Evolutionary conservation across 2,888 invertebrate species (phyloP).

Genomic region (Crematogaster levior): DNA sequence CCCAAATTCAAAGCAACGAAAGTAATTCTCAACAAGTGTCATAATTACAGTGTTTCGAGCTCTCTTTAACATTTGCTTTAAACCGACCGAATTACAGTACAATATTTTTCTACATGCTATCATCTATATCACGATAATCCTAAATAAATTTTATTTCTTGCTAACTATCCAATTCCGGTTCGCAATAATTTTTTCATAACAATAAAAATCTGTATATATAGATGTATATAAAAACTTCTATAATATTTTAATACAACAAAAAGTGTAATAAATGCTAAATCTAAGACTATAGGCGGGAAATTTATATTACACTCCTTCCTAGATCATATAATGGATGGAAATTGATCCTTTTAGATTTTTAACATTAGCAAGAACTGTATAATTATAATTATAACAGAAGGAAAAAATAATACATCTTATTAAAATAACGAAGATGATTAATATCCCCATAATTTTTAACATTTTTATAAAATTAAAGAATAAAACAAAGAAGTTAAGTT

Average conservation of each 20-base stretch:
- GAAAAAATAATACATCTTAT: background rate
- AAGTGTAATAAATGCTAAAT: conserved; percentile 25
- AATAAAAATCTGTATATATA: conserved; percentile 33
- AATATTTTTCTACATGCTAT: conserved; percentile 12
- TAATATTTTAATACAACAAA: conserved; percentile 25
- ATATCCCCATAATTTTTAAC: background rate
- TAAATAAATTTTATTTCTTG: conserved; percentile 26
- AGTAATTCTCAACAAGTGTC: conserved; percentile 45
- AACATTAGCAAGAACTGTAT: background rate
- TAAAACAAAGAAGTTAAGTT: conserved; percentile 1
- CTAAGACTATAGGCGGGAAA: conserved; percentile 1
- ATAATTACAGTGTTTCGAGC: conserved; percentile 45
- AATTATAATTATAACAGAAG: background rate
- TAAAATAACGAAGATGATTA: conserved; percentile 1
- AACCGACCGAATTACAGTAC: conserved; percentile 26
- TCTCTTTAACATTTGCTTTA: conserved; percentile 28
- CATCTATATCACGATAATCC: conserved; percentile 20
- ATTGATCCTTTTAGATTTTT: background rate
- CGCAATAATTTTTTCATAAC: conserved; percentile 43
- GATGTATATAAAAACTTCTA: conserved; percentile 13
- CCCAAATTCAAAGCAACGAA: conserved; percentile 41
- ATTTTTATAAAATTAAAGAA: background rate
- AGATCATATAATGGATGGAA: background rate
- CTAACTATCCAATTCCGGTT: conserved; percentile 32
- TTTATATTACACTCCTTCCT: conserved; percentile 17